Conservation (phyloP, 2,113 vertebrate species). For the Grallaria varia region DNA sequence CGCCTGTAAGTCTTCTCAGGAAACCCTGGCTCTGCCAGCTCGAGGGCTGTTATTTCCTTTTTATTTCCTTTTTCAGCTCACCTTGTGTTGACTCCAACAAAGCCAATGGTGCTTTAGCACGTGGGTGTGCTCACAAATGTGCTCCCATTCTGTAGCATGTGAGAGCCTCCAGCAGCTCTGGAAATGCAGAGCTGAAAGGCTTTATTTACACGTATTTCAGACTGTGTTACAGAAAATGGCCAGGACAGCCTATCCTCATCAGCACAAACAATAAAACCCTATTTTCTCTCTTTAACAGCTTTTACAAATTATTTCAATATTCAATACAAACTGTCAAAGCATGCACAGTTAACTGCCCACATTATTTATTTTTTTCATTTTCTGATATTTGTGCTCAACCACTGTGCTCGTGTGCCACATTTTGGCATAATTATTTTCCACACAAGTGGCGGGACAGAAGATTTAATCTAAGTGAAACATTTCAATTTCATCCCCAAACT, state of each 20-base stretch:
- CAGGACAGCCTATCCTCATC: background rate
- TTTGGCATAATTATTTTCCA: background rate
- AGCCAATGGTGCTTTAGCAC: background rate
- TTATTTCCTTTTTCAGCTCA: background rate
- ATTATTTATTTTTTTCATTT: background rate
- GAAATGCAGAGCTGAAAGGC: background rate
- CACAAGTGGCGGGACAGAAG: background rate
- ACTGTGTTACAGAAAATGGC: background rate
- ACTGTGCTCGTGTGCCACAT: background rate
- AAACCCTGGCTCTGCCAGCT: background rate
- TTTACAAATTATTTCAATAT: background rate
- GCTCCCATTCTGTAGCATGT: fast-evolving
- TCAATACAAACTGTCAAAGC: background rate
- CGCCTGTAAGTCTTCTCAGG: background rate
- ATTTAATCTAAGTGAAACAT: background rate
- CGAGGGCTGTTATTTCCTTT: background rate
- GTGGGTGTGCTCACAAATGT: background rate
- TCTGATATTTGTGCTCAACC: background rate
- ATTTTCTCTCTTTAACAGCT: background rate
- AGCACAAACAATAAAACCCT: background rate
- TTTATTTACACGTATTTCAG: background rate
- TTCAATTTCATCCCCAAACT: background rate
- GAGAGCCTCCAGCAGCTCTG: background rate
- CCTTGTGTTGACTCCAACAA: background rate
- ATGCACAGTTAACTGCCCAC: background rate